A percentile compares a stretch with the other conserved stretches of the same genome.
Evolutionary conservation across 1,140 invertebrate species (phyloP).

Genomic region (Acromyrmex echinatior): DNA sequence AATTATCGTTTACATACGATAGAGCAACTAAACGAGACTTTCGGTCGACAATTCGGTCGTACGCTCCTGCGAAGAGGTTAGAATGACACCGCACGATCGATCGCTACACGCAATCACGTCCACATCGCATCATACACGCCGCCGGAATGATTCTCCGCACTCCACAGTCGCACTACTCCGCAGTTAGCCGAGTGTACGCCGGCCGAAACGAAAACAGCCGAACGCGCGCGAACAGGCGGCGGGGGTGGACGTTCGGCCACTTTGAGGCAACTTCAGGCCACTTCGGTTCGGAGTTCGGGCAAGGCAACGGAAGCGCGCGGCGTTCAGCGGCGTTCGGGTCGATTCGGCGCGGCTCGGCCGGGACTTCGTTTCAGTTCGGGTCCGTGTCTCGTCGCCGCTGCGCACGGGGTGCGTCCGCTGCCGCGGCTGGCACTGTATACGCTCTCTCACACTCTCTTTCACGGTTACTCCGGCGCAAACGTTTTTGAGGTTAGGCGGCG

Average conservation of each 20-base stretch:
- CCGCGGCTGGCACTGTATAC: conserved; percentile 51
- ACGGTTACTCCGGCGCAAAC: background rate
- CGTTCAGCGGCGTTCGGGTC: background rate
- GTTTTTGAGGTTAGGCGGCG: conserved; percentile 66
- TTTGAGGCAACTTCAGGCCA: no score
- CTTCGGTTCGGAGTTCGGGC: no score
- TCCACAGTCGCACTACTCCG: no score
- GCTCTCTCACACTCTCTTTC: conserved; percentile 26
- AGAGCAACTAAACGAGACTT: background rate
- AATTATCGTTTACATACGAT: background rate
- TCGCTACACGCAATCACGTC: background rate
- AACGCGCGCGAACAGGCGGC: background rate
- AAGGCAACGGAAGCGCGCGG: background rate
- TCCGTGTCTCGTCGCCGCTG: conserved; percentile 55
- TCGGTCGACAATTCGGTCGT: background rate
- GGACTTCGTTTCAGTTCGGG: conserved; percentile 52
- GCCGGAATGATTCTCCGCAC: background rate
- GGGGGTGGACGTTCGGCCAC: background rate
- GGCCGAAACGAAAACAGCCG: background rate
- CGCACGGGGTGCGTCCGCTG: conserved; percentile 63
- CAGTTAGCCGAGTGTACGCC: no score
- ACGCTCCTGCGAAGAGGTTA: background rate
- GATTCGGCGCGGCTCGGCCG: conserved; percentile 41
- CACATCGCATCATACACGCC: background rate
- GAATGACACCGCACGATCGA: background rate